Evolutionary conservation across 2,888 invertebrate species (phyloP).

Genomic region (Amaurobius ferox): DNA sequence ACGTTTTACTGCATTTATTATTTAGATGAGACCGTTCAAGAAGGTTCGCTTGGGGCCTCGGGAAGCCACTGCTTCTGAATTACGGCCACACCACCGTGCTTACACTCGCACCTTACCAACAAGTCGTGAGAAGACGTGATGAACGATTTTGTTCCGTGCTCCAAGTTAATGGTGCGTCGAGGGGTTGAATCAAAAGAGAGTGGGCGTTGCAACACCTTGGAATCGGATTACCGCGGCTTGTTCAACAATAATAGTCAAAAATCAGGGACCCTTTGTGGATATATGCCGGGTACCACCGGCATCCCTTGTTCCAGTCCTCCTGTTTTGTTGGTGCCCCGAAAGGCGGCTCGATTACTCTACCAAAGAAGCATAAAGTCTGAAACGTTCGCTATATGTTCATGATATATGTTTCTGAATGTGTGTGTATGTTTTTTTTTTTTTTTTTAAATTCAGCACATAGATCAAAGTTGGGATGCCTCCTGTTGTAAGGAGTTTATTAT

Average conservation of each 20-base stretch:
- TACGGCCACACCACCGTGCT: too few relatives aligned
- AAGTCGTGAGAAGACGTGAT: conserved; percentile 15
- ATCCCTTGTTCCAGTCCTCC: background rate
- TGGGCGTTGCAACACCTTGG: conserved; percentile 35
- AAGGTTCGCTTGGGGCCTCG: too few relatives aligned
- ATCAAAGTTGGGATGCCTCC: too few relatives aligned
- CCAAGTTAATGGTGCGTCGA: conserved; percentile 44
- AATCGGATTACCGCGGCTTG: conserved; percentile 56
- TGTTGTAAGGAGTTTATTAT: too few relatives aligned
- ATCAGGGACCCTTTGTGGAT: conserved; percentile 34
- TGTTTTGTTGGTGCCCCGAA: background rate
- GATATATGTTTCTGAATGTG: too few relatives aligned
- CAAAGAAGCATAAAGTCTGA: background rate
- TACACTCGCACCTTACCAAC: background rate
- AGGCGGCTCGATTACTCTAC: conserved; percentile 5
- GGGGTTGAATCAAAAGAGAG: conserved; percentile 41
- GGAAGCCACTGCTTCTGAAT: too few relatives aligned
- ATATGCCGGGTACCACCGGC: background rate
- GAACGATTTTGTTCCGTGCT: conserved; percentile 1
- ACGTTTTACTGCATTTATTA: too few relatives aligned
- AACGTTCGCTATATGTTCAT: background rate
- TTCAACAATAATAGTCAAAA: conserved; percentile 51
- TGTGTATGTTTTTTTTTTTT: too few relatives aligned
- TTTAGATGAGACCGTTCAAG: too few relatives aligned
- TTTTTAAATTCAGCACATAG: too few relatives aligned